These are phyloP conservation scores for Platycercus adscitus DNA, from an alignment of 2,113 vertebrate genomes.

Conservation along the genomic window DNA sequence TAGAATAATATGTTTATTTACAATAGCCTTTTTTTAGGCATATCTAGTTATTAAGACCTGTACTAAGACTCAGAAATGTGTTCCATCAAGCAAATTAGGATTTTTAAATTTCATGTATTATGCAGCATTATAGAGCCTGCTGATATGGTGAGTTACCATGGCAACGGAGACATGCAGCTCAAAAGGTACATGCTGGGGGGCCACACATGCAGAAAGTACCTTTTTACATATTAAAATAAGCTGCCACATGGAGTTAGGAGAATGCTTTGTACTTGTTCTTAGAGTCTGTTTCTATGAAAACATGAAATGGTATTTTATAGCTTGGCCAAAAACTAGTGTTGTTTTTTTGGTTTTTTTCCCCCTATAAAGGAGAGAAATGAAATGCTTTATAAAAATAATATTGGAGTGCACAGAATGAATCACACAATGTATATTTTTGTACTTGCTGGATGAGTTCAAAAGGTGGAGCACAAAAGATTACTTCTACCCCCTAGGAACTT, in stretches of 20 bases:
- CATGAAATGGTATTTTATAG: not conserved
- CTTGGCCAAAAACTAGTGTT: not conserved
- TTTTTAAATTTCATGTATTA: slow-evolving; percentile 41
- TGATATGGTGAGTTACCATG: not conserved
- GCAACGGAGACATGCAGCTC: slow-evolving; percentile 4
- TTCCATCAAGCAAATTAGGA: not conserved
- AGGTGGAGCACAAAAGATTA: slow-evolving; percentile 6
- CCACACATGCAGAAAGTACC: slow-evolving; percentile 4
- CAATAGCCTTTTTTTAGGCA: not conserved
- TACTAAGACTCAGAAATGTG: not conserved
- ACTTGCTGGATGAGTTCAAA: not conserved
- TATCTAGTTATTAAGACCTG: not conserved
- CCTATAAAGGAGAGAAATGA: not conserved
- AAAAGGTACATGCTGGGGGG: slow-evolving; percentile 29
- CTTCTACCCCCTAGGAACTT: not conserved
- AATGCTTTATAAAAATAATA: not conserved
- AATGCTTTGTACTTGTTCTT: not conserved
- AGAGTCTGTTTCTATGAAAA: not conserved
- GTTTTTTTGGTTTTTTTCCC: not conserved
- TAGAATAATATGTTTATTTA: not conserved
- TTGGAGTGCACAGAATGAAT: not conserved
- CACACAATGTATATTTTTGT: not conserved
- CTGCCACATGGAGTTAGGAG: not conserved
- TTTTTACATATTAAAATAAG: slow-evolving; percentile 7
- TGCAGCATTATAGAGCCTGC: not conserved